Base-by-base conservation (phyloP, 23 tunicate genomes). In the Phallusia fumigata region DNA sequence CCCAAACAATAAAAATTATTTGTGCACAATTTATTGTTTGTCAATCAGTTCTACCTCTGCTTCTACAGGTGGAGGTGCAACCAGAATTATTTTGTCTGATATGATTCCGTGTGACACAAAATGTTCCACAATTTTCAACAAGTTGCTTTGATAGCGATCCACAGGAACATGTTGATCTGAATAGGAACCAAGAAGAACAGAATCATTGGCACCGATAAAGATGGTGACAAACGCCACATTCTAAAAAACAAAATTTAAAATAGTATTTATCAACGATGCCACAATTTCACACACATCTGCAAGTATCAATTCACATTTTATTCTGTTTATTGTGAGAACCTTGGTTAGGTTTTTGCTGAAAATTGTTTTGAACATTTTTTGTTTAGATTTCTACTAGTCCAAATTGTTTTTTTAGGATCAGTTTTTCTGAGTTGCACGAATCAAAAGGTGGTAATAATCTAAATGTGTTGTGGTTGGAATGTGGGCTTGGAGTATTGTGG, bases 141-240 rank as follows among this genome's bases (percentile, higher is more conserved):
- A 76, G 77, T 90, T 90, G 19, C 0, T 47, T 65, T 81, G 77
- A 85, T 76, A 90, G 28, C 69, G 36, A 19, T 81, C 83, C 22
- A 90, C 11, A 28, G 89, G 89, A 76, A 90, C 89, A 69, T 81
- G 86, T 77, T 90, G 95, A 0, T 69, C 0, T 16, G 58, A 11
- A 22, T 81, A 53, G 36, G 18, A 77, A 50, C 44, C 80, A 0
- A 58, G 35, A 0, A 90, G 76, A 31, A 33, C 51, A 2, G 89
- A 44, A 76, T 90, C 95, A 85, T 90, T 90, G 32, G 95, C 95
- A 22, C 95, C 95, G 35, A 85, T 81, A 65, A 81, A 90, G 30
- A 90, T 44, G 1, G 88, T 84, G 0, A 85, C 86, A 76, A 76
- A 73, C 32, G 74, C 89, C 32, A 78, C 75, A 77, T 83, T 33